phyloP scores from a whole-genome alignment of 2,797 vertebrate species.

The Anguilla pacifica region DNA sequence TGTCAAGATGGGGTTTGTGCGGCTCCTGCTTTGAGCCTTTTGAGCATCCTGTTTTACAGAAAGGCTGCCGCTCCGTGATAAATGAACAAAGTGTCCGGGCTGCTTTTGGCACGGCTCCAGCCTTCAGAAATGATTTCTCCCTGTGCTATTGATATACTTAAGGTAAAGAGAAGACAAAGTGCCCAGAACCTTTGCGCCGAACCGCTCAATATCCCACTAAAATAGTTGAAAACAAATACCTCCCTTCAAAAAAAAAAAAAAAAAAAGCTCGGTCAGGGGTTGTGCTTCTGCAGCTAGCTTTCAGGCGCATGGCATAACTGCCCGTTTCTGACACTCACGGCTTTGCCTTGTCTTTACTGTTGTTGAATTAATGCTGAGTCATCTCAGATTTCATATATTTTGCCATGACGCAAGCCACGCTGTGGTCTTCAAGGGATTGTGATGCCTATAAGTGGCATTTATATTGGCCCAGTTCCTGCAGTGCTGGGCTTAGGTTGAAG shows the following conservation, averaged over 20 bases:
- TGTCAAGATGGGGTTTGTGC: not conserved
- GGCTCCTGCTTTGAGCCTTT: not conserved
- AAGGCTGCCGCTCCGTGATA: not conserved
- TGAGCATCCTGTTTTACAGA: not conserved
- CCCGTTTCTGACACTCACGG: not conserved
- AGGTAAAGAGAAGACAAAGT: conserved; percentile 29
- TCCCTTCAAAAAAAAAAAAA: not conserved
- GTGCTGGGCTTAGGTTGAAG: not conserved
- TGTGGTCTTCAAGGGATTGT: not conserved
- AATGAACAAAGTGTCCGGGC: conserved; percentile 5
- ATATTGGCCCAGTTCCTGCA: not conserved
- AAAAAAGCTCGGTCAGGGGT: conserved; percentile 15
- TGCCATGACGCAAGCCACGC: not conserved
- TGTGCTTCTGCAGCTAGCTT: not conserved
- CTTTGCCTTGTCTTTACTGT: not conserved
- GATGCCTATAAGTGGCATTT: not conserved
- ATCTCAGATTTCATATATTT: not conserved
- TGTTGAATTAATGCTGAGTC: not conserved
- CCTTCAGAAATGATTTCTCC: conserved; percentile 24
- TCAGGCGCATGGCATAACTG: not conserved
- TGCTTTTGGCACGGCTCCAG: conserved; percentile 15
- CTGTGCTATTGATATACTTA: conserved; percentile 22
- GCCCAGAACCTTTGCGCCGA: not conserved
- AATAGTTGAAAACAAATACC: conserved; percentile 20
- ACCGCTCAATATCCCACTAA: conserved; percentile 23